Evolutionary conservation across 2,888 invertebrate species (phyloP), one percentile per base, ranked within the genome.

Genomic region (Trachelus stipa): DNA sequence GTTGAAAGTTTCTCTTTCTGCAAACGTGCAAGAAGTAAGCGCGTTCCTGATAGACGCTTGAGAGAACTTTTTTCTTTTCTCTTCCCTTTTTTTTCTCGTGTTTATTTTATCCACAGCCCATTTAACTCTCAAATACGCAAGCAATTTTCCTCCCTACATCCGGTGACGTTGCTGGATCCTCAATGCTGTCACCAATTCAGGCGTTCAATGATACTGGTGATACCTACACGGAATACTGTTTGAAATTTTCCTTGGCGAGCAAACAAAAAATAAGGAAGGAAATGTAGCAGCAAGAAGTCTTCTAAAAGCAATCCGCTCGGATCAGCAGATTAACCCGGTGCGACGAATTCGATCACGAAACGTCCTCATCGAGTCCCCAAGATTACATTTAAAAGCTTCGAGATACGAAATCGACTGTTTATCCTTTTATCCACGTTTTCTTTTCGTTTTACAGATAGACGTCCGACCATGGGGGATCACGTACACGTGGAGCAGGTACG

Each of bases 81-180:
- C 23, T 15, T 78, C 80, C 80, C 2, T 81, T 80, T 76, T 77
- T 23, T 82, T 80, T 76, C 77, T 73, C 79, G 78, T 86, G 85
- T 85, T 88, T 87, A 87, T 87, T 88, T 87, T 88, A 88, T 86
- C 83, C 85, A 86, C 83, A 85, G 84, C 79, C 84, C 85, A 87
- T 87, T 88, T 88, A 89, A 88, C 87, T 88, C 85, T 84, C 85
- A 84, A 88, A 87, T 85, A 85, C 81, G 80, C 83, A 79, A 83
- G 83, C 82, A 81, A 83, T 83, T 86, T 81, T 80, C 83, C 79
- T 78, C 74, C 71, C 74, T 30, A 40, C 37, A 35, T 37, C n/a
- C 23, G 40, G 40, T 35, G 30, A 74, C 23, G 56, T 23, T 6
- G 56, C 23, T 56, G 56, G 56, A 56, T 56, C 56, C 56, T 56